phyloP scores from a whole-genome alignment of 2,797 vertebrate genomes.

The Coregonus ussuriensis region DNA sequence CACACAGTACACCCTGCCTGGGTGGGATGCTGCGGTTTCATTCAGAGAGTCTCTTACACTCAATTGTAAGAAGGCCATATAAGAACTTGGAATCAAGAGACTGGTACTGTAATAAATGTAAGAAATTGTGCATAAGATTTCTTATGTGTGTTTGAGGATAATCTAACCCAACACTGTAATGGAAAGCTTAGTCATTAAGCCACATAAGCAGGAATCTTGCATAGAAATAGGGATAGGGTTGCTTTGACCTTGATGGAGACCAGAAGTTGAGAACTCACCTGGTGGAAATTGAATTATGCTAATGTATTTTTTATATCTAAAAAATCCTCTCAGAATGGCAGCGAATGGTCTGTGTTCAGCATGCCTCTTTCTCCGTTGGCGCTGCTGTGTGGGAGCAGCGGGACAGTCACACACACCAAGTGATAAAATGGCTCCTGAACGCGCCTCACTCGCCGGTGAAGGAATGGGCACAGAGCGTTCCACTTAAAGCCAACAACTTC shows the following conservation, averaged over 20 bases:
- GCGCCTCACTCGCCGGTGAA: slow-evolving; percentile 46
- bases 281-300: slow-evolving; percentile 63
- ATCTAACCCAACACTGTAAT: background rate
- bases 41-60: background rate
- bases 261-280: slow-evolving; percentile 39
- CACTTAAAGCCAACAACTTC: slow-evolving; percentile 54
- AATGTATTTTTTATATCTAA: slow-evolving; percentile 24
- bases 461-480: slow-evolving; percentile 37
- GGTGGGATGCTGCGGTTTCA: background rate
- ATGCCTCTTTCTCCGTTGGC: slow-evolving; percentile 62
- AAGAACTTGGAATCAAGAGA: background rate
- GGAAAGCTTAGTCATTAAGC: background rate
- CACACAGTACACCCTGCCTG: background rate
- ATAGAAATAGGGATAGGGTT: background rate
- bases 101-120: background rate
- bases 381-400: slow-evolving; percentile 43
- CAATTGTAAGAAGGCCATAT: background rate
- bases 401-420: slow-evolving; percentile 59
- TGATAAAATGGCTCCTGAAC: slow-evolving; percentile 60
- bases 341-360: slow-evolving; percentile 55
- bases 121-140: background rate
- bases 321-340: slow-evolving; percentile 58
- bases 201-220: background rate
- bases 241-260: slow-evolving; percentile 36
- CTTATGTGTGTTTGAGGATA: background rate